Evolutionary conservation across 2,113 vertebrate genomes (phyloP), one percentile per base, ranked within the genome.

Genomic region (Macheiramphus alcinus): DNA sequence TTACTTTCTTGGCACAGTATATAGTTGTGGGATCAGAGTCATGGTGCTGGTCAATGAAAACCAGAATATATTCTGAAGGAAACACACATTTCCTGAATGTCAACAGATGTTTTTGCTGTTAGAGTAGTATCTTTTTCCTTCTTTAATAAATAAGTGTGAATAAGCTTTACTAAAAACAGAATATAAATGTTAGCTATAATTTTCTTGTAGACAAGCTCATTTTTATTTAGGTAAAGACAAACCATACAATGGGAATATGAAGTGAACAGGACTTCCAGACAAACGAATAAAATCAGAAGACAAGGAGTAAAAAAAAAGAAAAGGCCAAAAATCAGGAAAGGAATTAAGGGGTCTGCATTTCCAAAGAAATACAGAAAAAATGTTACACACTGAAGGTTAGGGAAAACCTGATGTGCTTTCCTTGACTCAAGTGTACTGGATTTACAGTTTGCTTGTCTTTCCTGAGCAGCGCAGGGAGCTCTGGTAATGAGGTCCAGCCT

Each of bases 391-490:
- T 31, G 31, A 78, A 66, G 38, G 59, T 80, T 31, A 74, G 3
- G 6, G 13, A 11, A 65, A 26, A 78, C 65, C 14, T 58, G 10
- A 31, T 61, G 6, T 61, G 2, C 13, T 86, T 80, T 72, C 31
- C 40, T 83, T 36, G 27, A 56, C 61, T 59, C 4, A 36, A 0
- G 31, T 61, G 29, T 23, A 26, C 10, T 45, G 29, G 29, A 38
- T 75, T 86, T 82, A 50, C 18, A 68, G 13, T 18, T 80, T 3
- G 1, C 16, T 67, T 7, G 1, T 75, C 26, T n/a, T 48, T 63
- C 38, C 26, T 14, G 4, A 75, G 40, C 0, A 7, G 15, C 1
- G 0, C 15, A 42, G 11, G 6, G 32, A 84, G 36, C 20, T 45
- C 27, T 89, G 31, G 11, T 50, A 53, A 62, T 15, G 21, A 65